These are phyloP conservation scores for Hypotaenidia okinawae DNA, from an alignment of 2,797 vertebrate species.

Conservation along the genomic window DNA sequence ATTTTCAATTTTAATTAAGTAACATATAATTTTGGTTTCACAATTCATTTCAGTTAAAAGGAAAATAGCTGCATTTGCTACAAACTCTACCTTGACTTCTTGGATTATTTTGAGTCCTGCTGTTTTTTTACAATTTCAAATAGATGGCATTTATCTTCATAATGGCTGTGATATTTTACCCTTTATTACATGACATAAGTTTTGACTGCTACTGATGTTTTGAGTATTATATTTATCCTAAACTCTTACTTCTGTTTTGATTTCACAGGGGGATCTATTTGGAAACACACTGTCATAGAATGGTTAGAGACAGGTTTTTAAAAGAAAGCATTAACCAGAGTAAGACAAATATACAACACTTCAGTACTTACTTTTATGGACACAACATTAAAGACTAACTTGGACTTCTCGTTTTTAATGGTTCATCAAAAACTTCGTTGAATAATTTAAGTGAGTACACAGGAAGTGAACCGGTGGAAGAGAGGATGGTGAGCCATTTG, in stretches of 20 bases:
- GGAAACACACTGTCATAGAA: not conserved
- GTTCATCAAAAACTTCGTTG: not conserved
- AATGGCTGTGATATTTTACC: not conserved
- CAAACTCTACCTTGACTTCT: not conserved
- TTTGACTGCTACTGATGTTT: not conserved
- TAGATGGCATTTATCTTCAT: not conserved
- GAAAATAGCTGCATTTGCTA: not conserved
- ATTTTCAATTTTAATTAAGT: not conserved
- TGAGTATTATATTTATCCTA: not conserved
- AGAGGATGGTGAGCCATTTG: not conserved
- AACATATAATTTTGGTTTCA: not conserved
- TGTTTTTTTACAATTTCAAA: not conserved
- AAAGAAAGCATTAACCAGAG: not conserved
- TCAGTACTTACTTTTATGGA: not conserved
- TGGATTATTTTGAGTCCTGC: not conserved
- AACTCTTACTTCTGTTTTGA: not conserved
- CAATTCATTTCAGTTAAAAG: not conserved
- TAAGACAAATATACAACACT: not conserved
- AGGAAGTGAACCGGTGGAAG: not conserved
- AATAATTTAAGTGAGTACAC: not conserved
- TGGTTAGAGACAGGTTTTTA: not conserved
- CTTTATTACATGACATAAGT: not conserved
- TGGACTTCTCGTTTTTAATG: not conserved
- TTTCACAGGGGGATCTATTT: conserved; percentile 24
- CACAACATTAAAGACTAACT: not conserved